Percentiles rank a stretch among this genome's conserved stretches.
Evolutionary conservation across 1,140 invertebrate genomes (phyloP).

Genomic region (Lutraria rhynchaena): DNA sequence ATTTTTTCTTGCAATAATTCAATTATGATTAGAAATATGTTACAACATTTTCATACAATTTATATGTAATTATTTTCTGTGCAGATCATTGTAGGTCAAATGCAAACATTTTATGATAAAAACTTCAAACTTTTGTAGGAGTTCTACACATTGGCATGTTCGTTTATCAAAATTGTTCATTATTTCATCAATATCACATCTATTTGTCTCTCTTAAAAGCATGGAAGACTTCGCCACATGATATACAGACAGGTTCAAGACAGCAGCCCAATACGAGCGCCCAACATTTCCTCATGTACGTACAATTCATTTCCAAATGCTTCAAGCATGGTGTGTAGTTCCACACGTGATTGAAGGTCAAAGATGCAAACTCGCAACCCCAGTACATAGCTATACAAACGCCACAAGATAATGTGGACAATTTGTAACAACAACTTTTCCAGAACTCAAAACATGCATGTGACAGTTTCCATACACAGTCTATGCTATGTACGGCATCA

Average conservation of each 20-base stretch:
- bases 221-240: not conserved
- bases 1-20: no score
- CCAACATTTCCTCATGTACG: conserved; percentile 16
- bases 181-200: not conserved
- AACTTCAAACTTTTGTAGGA: not conserved
- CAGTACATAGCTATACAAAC: conserved; percentile 87
- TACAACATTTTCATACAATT: no score
- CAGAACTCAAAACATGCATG: conserved; percentile 87
- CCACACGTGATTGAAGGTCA: conserved; percentile 85
- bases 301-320: conserved; percentile 79
- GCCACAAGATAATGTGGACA: conserved; percentile 87
- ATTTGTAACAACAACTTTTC: conserved; percentile 87
- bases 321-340: conserved; percentile 76
- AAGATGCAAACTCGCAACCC: conserved; percentile 88
- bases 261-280: not conserved
- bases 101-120: not conserved
- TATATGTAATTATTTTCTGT: no score
- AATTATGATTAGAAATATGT: no score
- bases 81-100: no score
- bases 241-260: not conserved
- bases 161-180: not conserved
- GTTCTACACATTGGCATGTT: not conserved
- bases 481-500: conserved; percentile 87
- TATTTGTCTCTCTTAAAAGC: not conserved
- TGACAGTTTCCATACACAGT: conserved; percentile 89